Evolutionary conservation across 1,140 invertebrate species (phyloP).

Genomic region (Dinothrombium tinctorium): DNA sequence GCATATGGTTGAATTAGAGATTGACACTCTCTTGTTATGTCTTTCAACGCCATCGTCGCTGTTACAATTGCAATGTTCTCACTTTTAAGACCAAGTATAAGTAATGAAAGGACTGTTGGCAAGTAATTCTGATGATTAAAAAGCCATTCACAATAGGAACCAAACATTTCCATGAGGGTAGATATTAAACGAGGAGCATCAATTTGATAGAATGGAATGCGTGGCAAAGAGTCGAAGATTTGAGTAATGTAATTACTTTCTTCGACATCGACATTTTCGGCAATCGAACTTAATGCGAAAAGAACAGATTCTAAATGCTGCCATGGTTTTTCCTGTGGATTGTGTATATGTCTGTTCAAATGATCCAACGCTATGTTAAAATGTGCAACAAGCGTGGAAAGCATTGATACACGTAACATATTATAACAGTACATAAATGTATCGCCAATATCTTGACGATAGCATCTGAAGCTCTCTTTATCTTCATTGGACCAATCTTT

Average conservation of each 20-base stretch:
- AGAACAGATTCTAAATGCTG: conserved; percentile 48
- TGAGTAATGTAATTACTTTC: conserved; percentile 35
- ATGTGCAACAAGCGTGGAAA: conserved; percentile 21
- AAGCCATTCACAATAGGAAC: conserved; percentile 59
- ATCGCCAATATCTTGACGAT: conserved; percentile 69
- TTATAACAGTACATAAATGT: conserved; percentile 64
- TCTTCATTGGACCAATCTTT: conserved; percentile 38
- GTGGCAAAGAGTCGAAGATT: conserved; percentile 37
- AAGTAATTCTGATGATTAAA: conserved; percentile 33
- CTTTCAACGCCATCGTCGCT: conserved; percentile 63
- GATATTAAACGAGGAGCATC: conserved; percentile 1
- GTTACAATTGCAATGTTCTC: conserved; percentile 24
- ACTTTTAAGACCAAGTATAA: conserved; percentile 45
- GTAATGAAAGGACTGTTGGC: conserved; percentile 30
- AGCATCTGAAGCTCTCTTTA: conserved; percentile 59
- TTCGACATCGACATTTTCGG: conserved; percentile 40
- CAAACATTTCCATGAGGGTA: conserved; percentile 18
- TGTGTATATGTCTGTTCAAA: not conserved
- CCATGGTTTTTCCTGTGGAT: not conserved
- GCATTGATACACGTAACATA: conserved; percentile 40
- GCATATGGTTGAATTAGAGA: conserved; percentile 42
- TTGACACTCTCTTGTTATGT: conserved; percentile 51
- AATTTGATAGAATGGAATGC: conserved; percentile 32
- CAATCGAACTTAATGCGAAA: conserved; percentile 51
- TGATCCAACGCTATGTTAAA: conserved; percentile 11